A percentile compares a stretch with the other conserved stretches of the same genome.
Evolutionary conservation across 2,113 vertebrate species (phyloP).

Genomic region (Collichthys lucidus): DNA sequence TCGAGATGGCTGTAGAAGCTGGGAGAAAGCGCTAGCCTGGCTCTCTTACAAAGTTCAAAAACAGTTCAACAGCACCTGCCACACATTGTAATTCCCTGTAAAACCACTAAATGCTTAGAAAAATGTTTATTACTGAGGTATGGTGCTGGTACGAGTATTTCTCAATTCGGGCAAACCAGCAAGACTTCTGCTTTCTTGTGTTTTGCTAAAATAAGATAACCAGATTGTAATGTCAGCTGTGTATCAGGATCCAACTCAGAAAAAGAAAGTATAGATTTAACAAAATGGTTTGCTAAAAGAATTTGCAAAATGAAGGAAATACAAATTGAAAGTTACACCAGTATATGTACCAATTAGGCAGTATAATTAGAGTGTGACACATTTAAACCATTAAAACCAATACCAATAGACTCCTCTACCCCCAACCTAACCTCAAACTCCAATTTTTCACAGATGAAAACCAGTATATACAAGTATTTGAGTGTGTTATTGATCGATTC

Average conservation of each 20-base stretch:
- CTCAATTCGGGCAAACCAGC: neutral
- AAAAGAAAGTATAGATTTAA: neutral
- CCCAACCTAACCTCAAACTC: too few species aligned
- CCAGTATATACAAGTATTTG: too few species aligned
- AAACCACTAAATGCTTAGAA: neutral
- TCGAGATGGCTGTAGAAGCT: neutral
- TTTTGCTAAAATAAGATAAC: neutral
- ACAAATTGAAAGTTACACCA: neutral
- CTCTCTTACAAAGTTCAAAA: neutral
- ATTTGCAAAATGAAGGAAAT: too few species aligned
- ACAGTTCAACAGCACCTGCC: neutral
- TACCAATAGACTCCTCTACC: neutral
- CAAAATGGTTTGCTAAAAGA: neutral
- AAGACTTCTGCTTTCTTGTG: too few species aligned
- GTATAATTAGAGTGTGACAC: neutral
- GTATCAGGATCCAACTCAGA: neutral
- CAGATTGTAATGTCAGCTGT: too few species aligned
- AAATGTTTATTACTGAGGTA: neutral
- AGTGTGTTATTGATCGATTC: too few species aligned
- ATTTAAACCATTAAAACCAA: neutral
- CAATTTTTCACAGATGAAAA: too few species aligned
- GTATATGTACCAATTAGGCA: neutral
- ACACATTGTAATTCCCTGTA: neutral
- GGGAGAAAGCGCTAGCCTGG: neutral
- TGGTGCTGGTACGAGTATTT: neutral